These are phyloP conservation scores for Saguinus imperator DNA, from an alignment of 2,113 vertebrate species.

Conservation along the genomic window DNA sequence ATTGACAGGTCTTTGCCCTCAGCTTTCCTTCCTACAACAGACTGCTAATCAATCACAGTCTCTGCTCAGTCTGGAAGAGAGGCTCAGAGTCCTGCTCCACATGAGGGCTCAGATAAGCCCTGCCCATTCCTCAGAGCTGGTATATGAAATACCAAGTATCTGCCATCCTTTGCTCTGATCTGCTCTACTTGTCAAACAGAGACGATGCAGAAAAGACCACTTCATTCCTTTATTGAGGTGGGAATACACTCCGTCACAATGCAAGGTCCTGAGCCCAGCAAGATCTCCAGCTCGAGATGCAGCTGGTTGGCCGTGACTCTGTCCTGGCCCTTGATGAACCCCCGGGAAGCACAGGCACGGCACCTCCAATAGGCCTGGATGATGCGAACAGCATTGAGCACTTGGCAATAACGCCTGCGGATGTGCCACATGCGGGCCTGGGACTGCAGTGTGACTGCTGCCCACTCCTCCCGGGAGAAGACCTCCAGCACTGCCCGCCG, in stretches of 20 bases:
- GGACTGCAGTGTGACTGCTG: constrained; percentile 57
- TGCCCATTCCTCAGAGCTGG: not conserved
- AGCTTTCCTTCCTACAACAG: not conserved
- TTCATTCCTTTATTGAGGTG: constrained; percentile 68
- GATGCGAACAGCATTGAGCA: not conserved
- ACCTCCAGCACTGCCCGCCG: not conserved
- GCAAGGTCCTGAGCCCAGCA: constrained; percentile 61
- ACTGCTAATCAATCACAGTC: not conserved
- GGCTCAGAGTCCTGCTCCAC: not conserved
- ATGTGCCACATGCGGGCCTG: constrained; percentile 58
- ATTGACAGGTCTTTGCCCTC: not conserved
- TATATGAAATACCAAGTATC: not conserved
- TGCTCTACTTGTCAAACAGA: not conserved
- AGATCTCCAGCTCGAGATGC: constrained; percentile 57
- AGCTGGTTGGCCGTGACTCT: constrained; percentile 51
- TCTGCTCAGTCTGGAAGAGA: not conserved
- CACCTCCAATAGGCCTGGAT: constrained; percentile 72
- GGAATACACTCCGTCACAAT: constrained; percentile 62
- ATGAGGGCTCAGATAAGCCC: not conserved
- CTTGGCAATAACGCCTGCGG: not conserved
- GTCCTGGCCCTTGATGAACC: constrained; percentile 67
- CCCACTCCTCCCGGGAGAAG: constrained; percentile 47
- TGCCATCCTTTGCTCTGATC: not conserved
- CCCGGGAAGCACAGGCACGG: not conserved
- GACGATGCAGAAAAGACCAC: not conserved